Base-by-base conservation (phyloP, 2,888 invertebrate species). In the Pseudoips prasinana region DNA sequence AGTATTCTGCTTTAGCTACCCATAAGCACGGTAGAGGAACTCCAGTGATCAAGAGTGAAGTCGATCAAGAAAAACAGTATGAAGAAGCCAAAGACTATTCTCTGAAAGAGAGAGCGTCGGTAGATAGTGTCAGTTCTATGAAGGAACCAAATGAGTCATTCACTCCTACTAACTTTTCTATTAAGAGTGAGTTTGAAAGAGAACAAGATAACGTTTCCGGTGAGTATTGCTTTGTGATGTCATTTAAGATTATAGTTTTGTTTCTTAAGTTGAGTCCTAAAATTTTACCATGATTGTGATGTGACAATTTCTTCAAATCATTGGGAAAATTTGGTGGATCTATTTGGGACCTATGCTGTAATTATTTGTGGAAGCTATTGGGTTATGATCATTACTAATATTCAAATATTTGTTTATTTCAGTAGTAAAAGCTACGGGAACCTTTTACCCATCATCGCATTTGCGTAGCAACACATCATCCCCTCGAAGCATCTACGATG, bases 391-490 rank as follows among this genome's bases (percentile, higher is more conserved):
- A 22, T 14, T 14, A 45, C 47, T 52, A 29, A 60, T 48, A 40
- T 36, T 34, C 31, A 56, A 46, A 41, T 26, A 25, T 14, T 61
- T 39, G 14, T 57, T 84, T 38, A 68, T 93, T 93, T 89, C 92
- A 95, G 94, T 96, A 91, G 95, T 96, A 90, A 96, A 96, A 93
- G 95, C 96, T 85, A 93, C 95, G 70, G 96, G 96, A 82, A 96
- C 96, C 80, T 96, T 95, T 90, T 96, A 95, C 89, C 96, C 96
- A 72, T 92, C 95, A 64, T 94, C 94, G 59, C 88, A 89, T 40
- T 78, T 88, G 69, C 74, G 91, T 73, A 90, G 89, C 82, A 89
- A 90, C 55, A 76, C 90, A 37, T 89, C 88, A 51, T 87, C 89
- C 33, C 86, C 90, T 33, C 75, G 91, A 64, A 89, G 90, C 58